Base-by-base conservation (phyloP, 2,888 invertebrate species). In the Criorhina ranunculi region DNA sequence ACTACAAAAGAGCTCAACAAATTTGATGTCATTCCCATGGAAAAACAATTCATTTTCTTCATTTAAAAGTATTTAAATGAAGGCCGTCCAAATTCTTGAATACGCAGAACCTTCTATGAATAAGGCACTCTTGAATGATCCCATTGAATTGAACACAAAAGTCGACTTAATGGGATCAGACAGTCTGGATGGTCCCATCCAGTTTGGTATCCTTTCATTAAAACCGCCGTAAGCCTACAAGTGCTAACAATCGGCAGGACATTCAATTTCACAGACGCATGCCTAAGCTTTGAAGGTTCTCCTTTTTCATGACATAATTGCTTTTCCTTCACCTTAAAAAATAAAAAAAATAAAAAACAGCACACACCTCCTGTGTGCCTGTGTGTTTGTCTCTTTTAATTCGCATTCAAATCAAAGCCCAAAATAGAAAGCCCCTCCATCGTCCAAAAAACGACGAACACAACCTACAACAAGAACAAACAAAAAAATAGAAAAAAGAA, bases 161-260 rank as follows among this genome's bases (percentile, higher is more conserved):
- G 59, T 15, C 9, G 12, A 51, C 72, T 44, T 70, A 82, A 82
- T 70, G 44, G 59, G 66, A 77, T 77, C 70, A 77, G 76, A 82
- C 81, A 51, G 81, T 72, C 70, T 77, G 77, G 53, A 62, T 62
- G 9, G 15, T 55, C 7, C 35, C 6, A 8, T 37, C 33, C 8
- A 31, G 40, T 29, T 49, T 53, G n/a, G n/a, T n/a, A n/a, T n/a
- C n/a, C n/a, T 33, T 53, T 42, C 51, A 44, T 42, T 33, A 42
- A 53, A 24, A 15, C 17, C n/a, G 17, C 42, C 31, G 1, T 40
- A 42, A 49, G 49, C 11, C 40, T 9, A 6, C 19, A 15, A 29
- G 6, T 29, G 37, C 40, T 24, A 15, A 15, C 53, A 59, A 64
- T 62, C 15, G 62, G 24, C 24, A 29, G 33, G 51, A 40, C 19